Conservation (phyloP, 2,113 vertebrate genomes). For the Zosterops pallidus region DNA sequence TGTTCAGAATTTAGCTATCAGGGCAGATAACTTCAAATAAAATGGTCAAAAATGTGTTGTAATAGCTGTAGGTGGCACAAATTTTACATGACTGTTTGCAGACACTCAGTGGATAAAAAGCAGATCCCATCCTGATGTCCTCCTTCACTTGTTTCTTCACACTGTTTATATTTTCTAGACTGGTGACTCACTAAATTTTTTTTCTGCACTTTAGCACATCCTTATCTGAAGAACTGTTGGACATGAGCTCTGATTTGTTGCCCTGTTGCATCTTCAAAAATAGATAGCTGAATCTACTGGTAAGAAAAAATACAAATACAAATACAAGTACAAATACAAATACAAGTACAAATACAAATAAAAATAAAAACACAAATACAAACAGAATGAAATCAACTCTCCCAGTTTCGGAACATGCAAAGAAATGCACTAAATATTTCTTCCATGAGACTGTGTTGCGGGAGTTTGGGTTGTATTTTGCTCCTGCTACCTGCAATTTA, state of each 20-base stretch:
- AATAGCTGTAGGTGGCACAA: background rate
- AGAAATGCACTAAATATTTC: background rate
- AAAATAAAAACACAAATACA: too few species aligned
- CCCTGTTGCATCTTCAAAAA: background rate
- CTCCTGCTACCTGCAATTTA: background rate
- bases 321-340: background rate
- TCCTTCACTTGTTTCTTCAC: background rate
- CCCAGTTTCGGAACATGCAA: background rate
- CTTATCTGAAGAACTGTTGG: background rate
- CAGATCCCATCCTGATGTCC: background rate
- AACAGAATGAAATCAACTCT: background rate
- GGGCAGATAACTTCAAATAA: background rate
- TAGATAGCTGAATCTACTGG: background rate
- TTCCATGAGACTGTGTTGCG: background rate
- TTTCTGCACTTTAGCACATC: background rate
- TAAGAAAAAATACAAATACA: background rate
- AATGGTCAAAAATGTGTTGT: background rate
- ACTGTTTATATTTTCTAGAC: background rate
- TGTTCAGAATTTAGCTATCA: fast-evolving
- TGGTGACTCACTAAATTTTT: background rate
- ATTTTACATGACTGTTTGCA: background rate
- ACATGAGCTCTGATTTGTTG: background rate
- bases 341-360: background rate
- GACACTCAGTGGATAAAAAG: background rate
- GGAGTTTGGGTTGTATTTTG: background rate